phyloP scores from a whole-genome alignment of 2,888 invertebrate genomes.

The Meliscaeva auricollis region DNA sequence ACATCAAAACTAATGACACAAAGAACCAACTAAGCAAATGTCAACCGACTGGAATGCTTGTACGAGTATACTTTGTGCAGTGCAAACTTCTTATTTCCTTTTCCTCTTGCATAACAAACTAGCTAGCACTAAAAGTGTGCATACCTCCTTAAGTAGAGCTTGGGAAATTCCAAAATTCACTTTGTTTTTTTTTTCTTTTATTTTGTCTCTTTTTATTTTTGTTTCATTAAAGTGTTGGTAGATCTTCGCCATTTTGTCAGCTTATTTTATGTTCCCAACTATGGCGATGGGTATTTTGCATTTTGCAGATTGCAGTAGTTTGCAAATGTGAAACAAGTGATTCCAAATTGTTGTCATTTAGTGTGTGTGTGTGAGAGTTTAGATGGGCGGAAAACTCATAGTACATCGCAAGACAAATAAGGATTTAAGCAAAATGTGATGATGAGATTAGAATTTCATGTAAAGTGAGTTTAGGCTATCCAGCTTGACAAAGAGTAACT shows the following conservation, averaged over 20 bases:
- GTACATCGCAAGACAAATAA: constrained; percentile 41
- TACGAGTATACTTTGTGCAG: constrained; percentile 18
- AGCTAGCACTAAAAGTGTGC: not conserved
- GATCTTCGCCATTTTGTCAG: constrained; percentile 34
- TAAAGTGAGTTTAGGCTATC: not conserved
- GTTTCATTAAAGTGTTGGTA: not conserved
- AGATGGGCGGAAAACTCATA: constrained; percentile 7
- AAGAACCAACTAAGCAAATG: constrained; percentile 68
- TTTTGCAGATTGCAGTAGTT: constrained; percentile 57
- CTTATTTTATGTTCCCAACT: constrained; percentile 58
- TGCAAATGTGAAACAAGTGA: constrained; percentile 64
- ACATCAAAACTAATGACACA: constrained; percentile 72
- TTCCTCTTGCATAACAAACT: constrained; percentile 25
- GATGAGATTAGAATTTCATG: constrained; percentile 56
- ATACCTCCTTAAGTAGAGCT: constrained; percentile 7
- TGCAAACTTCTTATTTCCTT: constrained; percentile 56
- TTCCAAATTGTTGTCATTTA: constrained; percentile 62
- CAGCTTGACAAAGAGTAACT: not conserved
- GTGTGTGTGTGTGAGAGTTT: constrained; percentile 32
- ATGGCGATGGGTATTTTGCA: constrained; percentile 41
- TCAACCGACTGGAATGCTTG: constrained; percentile 56
- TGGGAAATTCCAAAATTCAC: constrained; percentile 49
- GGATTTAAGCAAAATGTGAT: constrained; percentile 49
- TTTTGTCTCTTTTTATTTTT: not conserved
- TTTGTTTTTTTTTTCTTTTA: constrained; percentile 33